Evolutionary conservation across 2,113 vertebrate species (phyloP), one percentile per base, ranked within the genome.

Genomic region (Triplophysa rosa): DNA sequence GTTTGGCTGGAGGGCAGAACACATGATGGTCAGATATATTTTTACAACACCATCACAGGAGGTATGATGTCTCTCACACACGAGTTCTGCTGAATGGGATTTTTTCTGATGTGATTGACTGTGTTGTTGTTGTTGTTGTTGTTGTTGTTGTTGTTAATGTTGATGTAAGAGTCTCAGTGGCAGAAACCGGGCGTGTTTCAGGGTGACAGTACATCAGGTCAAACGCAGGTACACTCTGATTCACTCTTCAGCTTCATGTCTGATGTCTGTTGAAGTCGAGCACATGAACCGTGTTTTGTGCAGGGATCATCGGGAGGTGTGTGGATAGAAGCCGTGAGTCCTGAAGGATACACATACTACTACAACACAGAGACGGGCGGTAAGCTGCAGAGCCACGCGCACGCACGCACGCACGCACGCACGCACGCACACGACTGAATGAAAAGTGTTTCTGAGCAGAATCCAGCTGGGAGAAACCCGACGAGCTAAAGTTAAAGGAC

Each of bases 381-480:
- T 98, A 85, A 85, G 90, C 63, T 37, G 7, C 24, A 0, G 24
- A 7, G 16, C 47, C 23, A 29, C 29, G n/a, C 2, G 21, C 8
- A 4, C n/a, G 42, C 6, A 56, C 49, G 56, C n/a, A 72, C 62
- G 21, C n/a, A 21, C 21, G 17, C 49, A 13, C 42, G 16, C 69
- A 49, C 2, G 17, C 2, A 45, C 13, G 11, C 8, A 24, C 42
- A 11, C 67, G 8, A 69, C 11, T 5, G 12, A 42, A 45, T 71
- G 1, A 37, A 4, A 37, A 3, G 64, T 67, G 29, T 2, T 59
- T 29, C 4, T 23, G 17, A 67, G 19, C 89, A 99, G 97, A 96
- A 85, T 96, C 96, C 78, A 96, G 90, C 1, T 99, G 98, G 98
- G 95, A 96, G 84, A 96, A 95, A 82, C 96, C 96, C 0, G 92